Evolutionary conservation across 2,113 vertebrate genomes (phyloP).

Genomic region (Tiliqua scincoides): DNA sequence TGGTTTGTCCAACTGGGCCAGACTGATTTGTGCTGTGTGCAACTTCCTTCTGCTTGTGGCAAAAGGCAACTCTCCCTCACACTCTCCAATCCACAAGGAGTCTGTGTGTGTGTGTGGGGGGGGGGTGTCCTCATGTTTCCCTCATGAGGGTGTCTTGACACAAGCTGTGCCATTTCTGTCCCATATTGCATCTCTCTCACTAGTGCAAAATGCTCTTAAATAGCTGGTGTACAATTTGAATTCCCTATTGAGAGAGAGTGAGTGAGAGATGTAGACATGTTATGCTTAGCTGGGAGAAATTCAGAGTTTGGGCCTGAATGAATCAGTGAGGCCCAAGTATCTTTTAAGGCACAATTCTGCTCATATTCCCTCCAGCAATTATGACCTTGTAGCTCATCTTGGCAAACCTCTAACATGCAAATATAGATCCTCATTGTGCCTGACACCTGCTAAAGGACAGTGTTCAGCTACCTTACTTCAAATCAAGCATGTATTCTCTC

Average conservation of each 20-base stretch:
- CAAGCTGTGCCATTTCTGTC: background rate
- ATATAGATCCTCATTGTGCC: background rate
- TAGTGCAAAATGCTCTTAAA: too few species aligned
- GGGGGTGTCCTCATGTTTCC: background rate
- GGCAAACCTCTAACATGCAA: background rate
- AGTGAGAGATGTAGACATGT: too few species aligned
- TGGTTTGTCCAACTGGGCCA: background rate
- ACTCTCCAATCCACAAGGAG: background rate
- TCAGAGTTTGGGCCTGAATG: too few species aligned
- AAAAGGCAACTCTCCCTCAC: background rate
- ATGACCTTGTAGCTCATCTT: background rate
- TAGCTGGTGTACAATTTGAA: too few species aligned
- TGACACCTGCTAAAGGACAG: background rate
- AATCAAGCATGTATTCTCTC: constrained; percentile 27
- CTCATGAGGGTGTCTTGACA: background rate
- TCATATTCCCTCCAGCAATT: background rate
- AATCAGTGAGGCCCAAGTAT: background rate
- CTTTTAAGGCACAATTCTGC: background rate
- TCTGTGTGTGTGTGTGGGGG: too few species aligned
- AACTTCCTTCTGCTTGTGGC: background rate
- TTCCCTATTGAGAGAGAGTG: too few species aligned
- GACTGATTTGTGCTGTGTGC: background rate
- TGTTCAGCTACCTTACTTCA: background rate
- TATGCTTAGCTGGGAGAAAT: too few species aligned
- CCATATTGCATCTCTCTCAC: background rate